Evolutionary conservation across 2,888 invertebrate species (phyloP), one percentile per base, ranked within the genome.

Genomic region (Apamea crenata): DNA sequence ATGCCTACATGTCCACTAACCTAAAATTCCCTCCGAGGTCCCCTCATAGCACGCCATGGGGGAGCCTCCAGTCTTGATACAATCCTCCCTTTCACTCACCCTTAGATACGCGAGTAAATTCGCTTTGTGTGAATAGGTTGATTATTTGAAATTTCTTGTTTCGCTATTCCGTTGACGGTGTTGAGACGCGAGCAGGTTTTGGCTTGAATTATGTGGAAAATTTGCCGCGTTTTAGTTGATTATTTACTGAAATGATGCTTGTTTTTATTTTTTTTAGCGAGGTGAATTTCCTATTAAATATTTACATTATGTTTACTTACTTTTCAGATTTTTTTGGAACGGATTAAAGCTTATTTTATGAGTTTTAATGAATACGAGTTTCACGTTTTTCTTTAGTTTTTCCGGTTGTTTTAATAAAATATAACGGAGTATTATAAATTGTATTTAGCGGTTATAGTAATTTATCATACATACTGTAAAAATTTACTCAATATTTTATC

Each of bases 1-100:
- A 97, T 97, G 96, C 96, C 97, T 97, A 97, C 97, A 97, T 97
- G 97, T 96, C 97, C 97, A 97, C 97, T 97, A 97, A 97, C 95
- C 96, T 96, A 96, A 96, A 96, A 96, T 95, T 95, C 95, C 94
- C 96, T 95, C 95, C 90, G 96, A 94, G 91, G 94, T 94, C 95
- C 96, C 96, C 92, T 95, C 94, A 93, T 93, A 93, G 94, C 93
- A 94, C 94, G 95, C 95, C 93, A 95, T 96, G 96, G 96, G 96
- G 96, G 96, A 88, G 89, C 81, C 89, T 89, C 93, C 94, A 94
- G 94, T 95, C 96, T 95, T 96, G 96, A 94, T 95, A 94, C 96
- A 93, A 93, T 92, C 95, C 96, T 96, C 96, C 96, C 96, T 95
- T 95, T 95, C 96, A 91, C 96, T 95, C 96, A 93, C 96, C 96